Percentiles rank a stretch among this genome's conserved stretches.
Evolutionary conservation across 2,113 vertebrate genomes (phyloP).

Genomic region (Microcebus griseorufus): DNA sequence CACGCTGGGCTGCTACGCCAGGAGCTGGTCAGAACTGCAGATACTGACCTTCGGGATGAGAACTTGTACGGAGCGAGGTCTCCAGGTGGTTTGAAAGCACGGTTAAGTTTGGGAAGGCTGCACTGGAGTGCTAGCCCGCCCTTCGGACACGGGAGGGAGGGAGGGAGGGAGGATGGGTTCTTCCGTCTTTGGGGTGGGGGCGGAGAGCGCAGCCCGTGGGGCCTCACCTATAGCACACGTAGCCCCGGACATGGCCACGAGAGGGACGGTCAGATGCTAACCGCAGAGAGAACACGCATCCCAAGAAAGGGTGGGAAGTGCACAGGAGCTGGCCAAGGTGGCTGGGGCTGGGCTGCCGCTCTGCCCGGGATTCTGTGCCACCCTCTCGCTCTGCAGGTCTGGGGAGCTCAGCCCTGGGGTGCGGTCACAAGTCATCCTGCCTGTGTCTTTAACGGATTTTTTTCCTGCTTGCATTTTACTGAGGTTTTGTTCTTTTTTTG

Average conservation of each 20-base stretch:
- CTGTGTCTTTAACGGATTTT: not conserved
- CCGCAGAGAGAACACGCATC: not conserved
- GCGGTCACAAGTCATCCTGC: not conserved
- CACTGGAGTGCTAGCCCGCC: not conserved
- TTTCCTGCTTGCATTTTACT: not conserved
- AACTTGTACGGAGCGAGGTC: not conserved
- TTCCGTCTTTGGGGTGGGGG: not conserved
- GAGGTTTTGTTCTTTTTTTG: not conserved
- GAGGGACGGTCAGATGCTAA: accelerated
- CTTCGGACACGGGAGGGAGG: not conserved
- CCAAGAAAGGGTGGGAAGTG: not conserved
- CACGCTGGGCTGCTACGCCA: not conserved
- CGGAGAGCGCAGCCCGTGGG: accelerated
- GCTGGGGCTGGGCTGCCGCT: not conserved
- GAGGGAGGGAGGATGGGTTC: not conserved
- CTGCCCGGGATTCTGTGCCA: accelerated
- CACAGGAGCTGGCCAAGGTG: not conserved
- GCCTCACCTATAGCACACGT: accelerated
- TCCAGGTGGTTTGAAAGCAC: not conserved
- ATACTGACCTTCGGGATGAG: not conserved
- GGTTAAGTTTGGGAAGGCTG: not conserved
- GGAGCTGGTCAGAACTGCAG: not conserved
- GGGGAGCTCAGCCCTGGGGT: not conserved
- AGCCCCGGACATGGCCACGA: accelerated
- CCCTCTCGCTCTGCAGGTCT: not conserved